Base-by-base conservation (phyloP, 2,113 vertebrate genomes). In the Oreochromis tanganicae region DNA sequence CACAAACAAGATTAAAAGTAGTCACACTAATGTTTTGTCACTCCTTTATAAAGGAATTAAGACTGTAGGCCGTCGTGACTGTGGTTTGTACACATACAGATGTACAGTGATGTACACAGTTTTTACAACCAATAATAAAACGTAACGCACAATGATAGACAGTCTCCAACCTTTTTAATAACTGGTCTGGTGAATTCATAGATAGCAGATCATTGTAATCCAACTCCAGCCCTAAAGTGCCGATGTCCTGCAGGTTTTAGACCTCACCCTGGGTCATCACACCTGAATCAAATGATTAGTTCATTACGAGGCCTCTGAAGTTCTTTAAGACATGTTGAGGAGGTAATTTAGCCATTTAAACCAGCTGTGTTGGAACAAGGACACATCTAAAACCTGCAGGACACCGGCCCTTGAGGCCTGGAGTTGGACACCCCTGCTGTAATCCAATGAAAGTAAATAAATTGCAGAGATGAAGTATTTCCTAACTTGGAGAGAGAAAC, bases 301-400 rank as follows among this genome's bases (percentile, higher is more conserved):
- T 59, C 27, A 59, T 59, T 59, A 32, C 7, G 4, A 59, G 7
- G 1, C 4, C 8, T 32, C 27, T 59, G 56, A 4, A 59, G 56
- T 1, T 5, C 56, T 1, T 1, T 14, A 32, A 0, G 27, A 59
- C 57, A 32, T 32, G 27, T 59, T 59, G 27, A 0, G 56, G 56
- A 59, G 56, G 24, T 57, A 29, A 57, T 1, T 57, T 57, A 16
- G 7, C 0, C 57, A 34, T 61, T 61, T 61, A 61, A 32, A 32
- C 0, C 14, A 34, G 29, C 8, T 61, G 57, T 61, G 2, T 34
- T 61, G 14, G 57, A 17, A 32, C 14, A 34, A 34, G 57, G 29
- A 61, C 29, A 0, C 29, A 6, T 61, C 8, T 61, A 61, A 61
- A 61, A 34, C 3, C 27, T 61, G 57, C 57, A 59, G 8, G 14